A percentile compares a stretch with the other conserved stretches of the same genome.
Conservation (phyloP, 2,888 invertebrate genomes). For the Acleris emargana region DNA sequence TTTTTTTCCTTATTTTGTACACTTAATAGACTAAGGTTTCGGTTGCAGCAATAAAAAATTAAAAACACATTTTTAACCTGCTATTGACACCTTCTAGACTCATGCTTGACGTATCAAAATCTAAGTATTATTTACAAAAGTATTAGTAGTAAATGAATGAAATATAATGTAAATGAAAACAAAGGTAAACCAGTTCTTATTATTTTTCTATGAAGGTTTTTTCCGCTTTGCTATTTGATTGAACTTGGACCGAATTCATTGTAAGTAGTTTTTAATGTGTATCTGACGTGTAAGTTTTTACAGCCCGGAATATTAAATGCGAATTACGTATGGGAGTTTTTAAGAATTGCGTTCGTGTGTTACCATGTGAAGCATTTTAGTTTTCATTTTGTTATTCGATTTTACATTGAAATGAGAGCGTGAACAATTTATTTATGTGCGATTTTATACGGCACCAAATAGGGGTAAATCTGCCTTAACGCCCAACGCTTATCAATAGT, state of each 20-base stretch:
- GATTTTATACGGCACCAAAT: no score
- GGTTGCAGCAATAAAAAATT: background rate
- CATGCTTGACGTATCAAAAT: no score
- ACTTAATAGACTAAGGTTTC: background rate
- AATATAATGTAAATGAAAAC: background rate
- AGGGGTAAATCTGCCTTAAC: no score
- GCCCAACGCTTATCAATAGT: no score
- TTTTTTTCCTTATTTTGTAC: constrained; percentile 19
- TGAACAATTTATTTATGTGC: no score
- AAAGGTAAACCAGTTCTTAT: background rate
- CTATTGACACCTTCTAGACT: no score
- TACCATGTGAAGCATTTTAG: background rate
- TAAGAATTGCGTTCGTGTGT: constrained; percentile 26
- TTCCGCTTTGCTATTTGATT: constrained; percentile 42
- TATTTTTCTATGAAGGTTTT: constrained; percentile 28
- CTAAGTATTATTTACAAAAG: no score
- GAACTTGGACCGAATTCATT: constrained; percentile 70
- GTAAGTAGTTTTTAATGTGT: constrained; percentile 61
- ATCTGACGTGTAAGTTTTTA: constrained; percentile 48
- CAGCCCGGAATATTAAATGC: constrained; percentile 29
- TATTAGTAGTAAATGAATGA: no score
- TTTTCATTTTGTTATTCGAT: background rate
- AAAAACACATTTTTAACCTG: no score
- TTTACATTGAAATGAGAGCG: no score
- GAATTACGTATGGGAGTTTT: constrained; percentile 35